These are phyloP conservation scores for Andrena cerasifolii DNA, from an alignment of 1,140 invertebrate genomes.

Conservation along the genomic window DNA sequence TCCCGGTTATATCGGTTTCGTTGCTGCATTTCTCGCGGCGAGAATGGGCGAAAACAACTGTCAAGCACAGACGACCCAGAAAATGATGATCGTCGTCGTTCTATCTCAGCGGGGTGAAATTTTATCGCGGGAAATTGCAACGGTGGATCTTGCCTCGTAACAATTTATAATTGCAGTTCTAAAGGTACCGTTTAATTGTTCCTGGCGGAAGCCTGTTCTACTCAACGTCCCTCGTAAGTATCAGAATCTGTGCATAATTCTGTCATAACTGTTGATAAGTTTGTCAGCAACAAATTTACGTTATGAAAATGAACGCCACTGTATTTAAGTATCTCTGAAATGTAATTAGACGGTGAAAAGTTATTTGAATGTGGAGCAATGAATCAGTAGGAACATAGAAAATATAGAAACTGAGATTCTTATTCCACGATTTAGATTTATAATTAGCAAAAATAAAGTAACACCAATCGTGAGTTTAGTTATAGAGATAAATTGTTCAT, in stretches of 20 bases:
- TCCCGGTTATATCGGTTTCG: constrained; percentile 41
- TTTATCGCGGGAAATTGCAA: constrained; percentile 40
- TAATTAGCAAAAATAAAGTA: too few species aligned
- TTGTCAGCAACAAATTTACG: neutral
- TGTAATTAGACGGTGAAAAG: too few species aligned
- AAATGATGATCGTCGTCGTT: constrained; percentile 53
- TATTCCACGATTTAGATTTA: too few species aligned
- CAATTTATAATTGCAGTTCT: constrained; percentile 35
- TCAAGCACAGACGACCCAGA: constrained; percentile 45
- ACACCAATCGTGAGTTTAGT: too few species aligned
- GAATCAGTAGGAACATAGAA: too few species aligned
- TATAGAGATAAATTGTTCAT: too few species aligned
- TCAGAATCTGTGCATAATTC: neutral
- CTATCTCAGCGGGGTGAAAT: constrained; percentile 30
- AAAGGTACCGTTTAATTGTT: constrained; percentile 1
- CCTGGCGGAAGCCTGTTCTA: neutral
- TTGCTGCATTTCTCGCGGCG: constrained; percentile 42
- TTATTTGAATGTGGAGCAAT: too few species aligned
- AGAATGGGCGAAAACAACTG: constrained; percentile 51
- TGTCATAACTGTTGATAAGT: neutral
- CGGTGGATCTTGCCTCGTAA: constrained; percentile 19
- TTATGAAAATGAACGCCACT: too few species aligned
- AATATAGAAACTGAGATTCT: too few species aligned
- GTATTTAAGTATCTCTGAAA: too few species aligned
- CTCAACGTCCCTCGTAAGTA: neutral